Conservation (phyloP, 1,140 invertebrate genomes). For the Lucilia cuprina region DNA sequence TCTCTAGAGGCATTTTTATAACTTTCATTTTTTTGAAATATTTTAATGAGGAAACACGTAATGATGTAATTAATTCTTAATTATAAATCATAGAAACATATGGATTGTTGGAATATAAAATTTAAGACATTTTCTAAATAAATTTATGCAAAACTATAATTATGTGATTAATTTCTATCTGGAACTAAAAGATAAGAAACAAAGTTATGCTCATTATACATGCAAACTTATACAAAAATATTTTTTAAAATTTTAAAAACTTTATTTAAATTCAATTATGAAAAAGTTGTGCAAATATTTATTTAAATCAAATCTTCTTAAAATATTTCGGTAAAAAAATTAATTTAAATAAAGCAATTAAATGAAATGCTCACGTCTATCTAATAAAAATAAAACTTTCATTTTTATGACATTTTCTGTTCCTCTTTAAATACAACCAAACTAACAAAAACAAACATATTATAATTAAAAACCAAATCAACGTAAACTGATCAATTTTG, state of each 20-base stretch:
- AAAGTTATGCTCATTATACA: too few relatives aligned
- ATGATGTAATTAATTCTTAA: neutral
- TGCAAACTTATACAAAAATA: too few relatives aligned
- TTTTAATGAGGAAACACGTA: neutral
- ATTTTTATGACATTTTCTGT: neutral
- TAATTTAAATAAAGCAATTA: neutral
- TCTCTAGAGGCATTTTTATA: neutral
- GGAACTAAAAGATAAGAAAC: too few relatives aligned
- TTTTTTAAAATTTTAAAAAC: too few relatives aligned
- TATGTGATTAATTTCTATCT: too few relatives aligned
- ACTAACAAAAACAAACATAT: neutral
- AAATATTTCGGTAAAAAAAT: neutral
- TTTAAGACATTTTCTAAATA: neutral
- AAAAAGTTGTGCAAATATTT: too few relatives aligned
- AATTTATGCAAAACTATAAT: neutral
- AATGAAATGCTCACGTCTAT: neutral
- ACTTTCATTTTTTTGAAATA: neutral
- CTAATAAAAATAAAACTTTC: neutral
- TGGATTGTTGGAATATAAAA: neutral
- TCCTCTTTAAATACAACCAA: neutral
- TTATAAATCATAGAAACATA: neutral
- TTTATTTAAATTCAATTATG: too few relatives aligned
- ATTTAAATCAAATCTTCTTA: too few relatives aligned
- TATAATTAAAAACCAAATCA: constrained; percentile 10
- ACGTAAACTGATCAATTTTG: neutral